These are phyloP conservation scores for Myotis pilosus DNA, from an alignment of 2,797 vertebrate species.

Conservation along the genomic window DNA sequence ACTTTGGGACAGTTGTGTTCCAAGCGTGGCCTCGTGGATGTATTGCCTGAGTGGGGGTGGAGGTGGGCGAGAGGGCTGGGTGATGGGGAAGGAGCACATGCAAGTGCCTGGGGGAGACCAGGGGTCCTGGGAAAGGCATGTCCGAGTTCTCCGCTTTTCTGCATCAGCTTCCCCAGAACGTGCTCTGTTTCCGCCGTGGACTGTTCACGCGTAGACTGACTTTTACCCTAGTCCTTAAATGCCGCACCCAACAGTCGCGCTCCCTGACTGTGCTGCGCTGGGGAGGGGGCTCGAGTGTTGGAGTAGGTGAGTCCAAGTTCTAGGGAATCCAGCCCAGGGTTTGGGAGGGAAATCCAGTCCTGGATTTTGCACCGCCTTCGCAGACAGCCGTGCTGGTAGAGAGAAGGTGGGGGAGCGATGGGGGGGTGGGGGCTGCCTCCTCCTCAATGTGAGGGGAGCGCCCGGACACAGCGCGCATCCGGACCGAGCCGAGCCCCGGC, in stretches of 20 bases:
- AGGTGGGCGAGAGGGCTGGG: background rate
- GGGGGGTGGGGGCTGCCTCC: constrained; percentile 74
- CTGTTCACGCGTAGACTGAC: background rate
- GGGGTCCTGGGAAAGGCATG: constrained; percentile 25
- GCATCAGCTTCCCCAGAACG: background rate
- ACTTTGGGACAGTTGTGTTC: constrained; percentile 60
- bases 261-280: background rate
- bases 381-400: constrained; percentile 69
- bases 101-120: background rate
- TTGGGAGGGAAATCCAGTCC: constrained; percentile 76
- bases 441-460: constrained; percentile 78
- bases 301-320: constrained; percentile 59
- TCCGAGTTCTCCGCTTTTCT: background rate
- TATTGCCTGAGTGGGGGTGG: background rate
- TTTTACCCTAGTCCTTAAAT: background rate
- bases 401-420: constrained; percentile 67
- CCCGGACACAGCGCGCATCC: constrained; percentile 77
- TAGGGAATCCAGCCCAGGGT: constrained; percentile 75
- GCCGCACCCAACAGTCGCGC: background rate
- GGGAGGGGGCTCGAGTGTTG: constrained; percentile 47
- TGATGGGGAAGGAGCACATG: background rate
- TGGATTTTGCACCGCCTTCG: constrained; percentile 72
- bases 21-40: background rate
- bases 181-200: background rate
- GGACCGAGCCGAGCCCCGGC: constrained; percentile 77